These are phyloP conservation scores for Xanthorhoe spadicearia DNA, from an alignment of 2,888 invertebrate genomes.

Conservation along the genomic window DNA sequence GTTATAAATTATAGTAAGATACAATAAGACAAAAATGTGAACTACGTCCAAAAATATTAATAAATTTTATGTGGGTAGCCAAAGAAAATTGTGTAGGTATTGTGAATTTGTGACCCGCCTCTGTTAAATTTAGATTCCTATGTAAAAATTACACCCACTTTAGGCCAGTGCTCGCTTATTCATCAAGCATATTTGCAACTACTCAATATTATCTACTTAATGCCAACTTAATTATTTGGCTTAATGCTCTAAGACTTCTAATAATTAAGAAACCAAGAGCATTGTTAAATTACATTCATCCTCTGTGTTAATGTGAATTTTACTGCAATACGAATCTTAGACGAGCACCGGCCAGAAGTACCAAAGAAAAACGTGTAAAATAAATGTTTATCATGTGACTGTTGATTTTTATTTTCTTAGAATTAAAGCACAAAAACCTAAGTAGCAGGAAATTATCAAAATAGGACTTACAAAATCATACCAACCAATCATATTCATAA, in stretches of 20 bases:
- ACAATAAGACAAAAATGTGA: conserved; percentile 7
- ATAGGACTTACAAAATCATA: no score
- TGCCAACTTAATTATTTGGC: no score
- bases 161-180: conserved; percentile 40
- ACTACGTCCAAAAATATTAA: conserved; percentile 30
- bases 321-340: conserved; percentile 3
- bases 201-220: background rate
- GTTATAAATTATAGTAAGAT: background rate
- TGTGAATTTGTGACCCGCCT: conserved; percentile 46
- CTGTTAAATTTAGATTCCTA: conserved; percentile 27
- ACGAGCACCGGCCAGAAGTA: conserved; percentile 56
- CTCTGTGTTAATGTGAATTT: background rate
- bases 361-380: conserved; percentile 58
- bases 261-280: background rate
- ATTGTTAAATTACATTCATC: background rate
- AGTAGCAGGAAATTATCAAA: no score
- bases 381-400: conserved; percentile 48
- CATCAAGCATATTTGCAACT: background rate
- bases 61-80: conserved; percentile 48
- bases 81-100: conserved; percentile 50
- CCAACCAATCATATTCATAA: no score
- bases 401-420: conserved; percentile 7
- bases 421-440: no score
- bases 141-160: conserved; percentile 35
- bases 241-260: no score